phyloP scores from a whole-genome alignment of 2,113 vertebrate species.

The Pelvicachromis taeniatus region DNA sequence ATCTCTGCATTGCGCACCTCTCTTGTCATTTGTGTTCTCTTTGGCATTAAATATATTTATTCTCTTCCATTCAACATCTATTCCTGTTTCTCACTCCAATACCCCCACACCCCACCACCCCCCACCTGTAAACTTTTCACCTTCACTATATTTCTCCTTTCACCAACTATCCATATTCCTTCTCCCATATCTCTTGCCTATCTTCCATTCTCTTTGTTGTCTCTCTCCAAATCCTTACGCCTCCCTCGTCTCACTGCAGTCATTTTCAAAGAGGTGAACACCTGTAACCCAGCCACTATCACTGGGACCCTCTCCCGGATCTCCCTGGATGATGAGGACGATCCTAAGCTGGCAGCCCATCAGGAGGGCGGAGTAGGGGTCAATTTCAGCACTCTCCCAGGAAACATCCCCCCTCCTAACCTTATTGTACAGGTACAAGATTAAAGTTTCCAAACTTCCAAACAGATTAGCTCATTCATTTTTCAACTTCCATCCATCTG shows the following conservation, averaged over 20 bases:
- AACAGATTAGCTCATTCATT: neutral
- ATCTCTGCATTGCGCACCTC: neutral
- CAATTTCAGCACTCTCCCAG: constrained; percentile 90
- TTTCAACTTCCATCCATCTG: neutral
- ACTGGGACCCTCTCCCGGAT: constrained; percentile 95
- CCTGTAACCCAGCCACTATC: constrained; percentile 96
- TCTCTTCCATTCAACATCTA: neutral
- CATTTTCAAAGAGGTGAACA: constrained; percentile 97
- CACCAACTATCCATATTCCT: neutral
- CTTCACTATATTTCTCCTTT: neutral
- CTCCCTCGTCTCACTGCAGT: constrained; percentile 68
- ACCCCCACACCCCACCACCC: neutral
- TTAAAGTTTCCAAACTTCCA: neutral
- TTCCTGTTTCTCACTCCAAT: neutral
- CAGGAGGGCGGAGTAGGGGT: constrained; percentile 83
- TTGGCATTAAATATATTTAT: neutral
- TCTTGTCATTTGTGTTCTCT: neutral
- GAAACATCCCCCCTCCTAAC: constrained; percentile 89
- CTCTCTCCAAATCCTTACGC: neutral
- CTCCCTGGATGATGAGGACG: constrained; percentile 94
- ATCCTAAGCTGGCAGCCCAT: constrained; percentile 87
- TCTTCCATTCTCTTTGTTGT: neutral
- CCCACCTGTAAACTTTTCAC: neutral
- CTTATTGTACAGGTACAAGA: constrained; percentile 81
- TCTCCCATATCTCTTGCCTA: neutral